These are phyloP conservation scores for Bothrops jararaca DNA, from an alignment of 2,113 vertebrate genomes.

Conservation along the genomic window DNA sequence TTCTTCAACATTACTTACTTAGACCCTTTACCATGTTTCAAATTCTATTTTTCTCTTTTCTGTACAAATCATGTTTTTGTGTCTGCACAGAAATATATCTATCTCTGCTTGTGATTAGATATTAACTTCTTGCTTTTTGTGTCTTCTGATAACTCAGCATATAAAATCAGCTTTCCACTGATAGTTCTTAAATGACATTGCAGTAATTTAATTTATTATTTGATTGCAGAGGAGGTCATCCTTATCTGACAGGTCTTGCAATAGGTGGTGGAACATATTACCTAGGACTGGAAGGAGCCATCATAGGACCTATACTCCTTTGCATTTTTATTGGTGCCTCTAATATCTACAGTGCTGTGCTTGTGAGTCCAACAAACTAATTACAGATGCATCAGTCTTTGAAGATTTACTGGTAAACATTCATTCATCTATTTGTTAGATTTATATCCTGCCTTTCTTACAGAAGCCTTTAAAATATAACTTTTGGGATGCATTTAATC, in stretches of 20 bases:
- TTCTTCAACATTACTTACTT: neutral
- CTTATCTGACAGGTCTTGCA: slow-evolving; percentile 92
- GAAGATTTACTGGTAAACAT: slow-evolving; percentile 77
- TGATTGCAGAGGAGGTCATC: slow-evolving; percentile 87
- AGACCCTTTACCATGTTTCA: neutral
- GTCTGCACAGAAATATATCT: neutral
- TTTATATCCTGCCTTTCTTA: neutral
- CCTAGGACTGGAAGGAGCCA: slow-evolving; percentile 93
- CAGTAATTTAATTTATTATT: neutral
- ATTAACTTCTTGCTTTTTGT: neutral
- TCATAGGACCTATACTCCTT: slow-evolving; percentile 96
- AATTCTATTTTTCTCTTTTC: neutral
- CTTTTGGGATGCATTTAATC: neutral
- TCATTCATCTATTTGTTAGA: neutral
- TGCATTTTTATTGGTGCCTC: slow-evolving; percentile 96
- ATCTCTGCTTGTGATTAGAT: neutral
- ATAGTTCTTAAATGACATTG: neutral
- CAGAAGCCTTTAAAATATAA: neutral
- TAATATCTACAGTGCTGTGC: slow-evolving; percentile 97
- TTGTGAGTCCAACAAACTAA: slow-evolving; percentile 90
- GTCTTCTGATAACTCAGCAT: neutral
- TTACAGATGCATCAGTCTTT: slow-evolving; percentile 77
- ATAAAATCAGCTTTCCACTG: neutral
- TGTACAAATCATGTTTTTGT: neutral
- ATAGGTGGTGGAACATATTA: slow-evolving; percentile 97